Evolutionary conservation across 2,113 vertebrate species (phyloP), one percentile per base, ranked within the genome.

Genomic region (Cavia aperea): DNA sequence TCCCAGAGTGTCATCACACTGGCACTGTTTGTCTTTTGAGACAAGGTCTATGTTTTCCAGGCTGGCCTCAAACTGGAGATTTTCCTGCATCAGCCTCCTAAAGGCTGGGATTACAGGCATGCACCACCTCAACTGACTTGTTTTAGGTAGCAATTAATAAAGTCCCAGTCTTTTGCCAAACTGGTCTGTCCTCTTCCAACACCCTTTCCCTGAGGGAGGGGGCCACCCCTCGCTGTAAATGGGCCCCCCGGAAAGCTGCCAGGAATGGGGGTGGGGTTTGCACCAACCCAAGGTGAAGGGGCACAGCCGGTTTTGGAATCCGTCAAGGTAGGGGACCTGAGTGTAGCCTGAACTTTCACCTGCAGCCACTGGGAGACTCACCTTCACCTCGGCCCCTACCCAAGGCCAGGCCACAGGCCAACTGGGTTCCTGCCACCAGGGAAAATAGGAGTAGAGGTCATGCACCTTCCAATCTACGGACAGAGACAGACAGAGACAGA

Each of bases 311-410:
- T 19, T 81, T 62, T 31, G 75, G 81, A 92, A 88, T 63, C 46
- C 43, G 23, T 86, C 73, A 58, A 68, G 24, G 86, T 79, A 46
- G 51, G 70, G 72, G 33, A 23, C 21, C 29, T 49, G 33, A 91
- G n/a, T 70, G 77, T 91, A 79, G 85, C 56, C 82, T 94, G 82
- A 81, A 95, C 90, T 93, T 89, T 91, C 75, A 84, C 65, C 89
- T 94, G 79, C 3, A 2, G 43, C 39, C 39, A 39, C 39, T 39
- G 39, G 39, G 39, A 39, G 39, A 39, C 39, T 39, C 39, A 39
- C 39, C 82, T 65, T 46, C 31, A 16, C 81, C 83, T 39, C 15
- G 36, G 56, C 43, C 39, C 63, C 11, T 72, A 14, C 81, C 43
- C 49, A 24, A 75, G 68, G 73, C 39, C 56, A 43, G 5, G 77